Conservation (phyloP, 2,113 vertebrate species). For the Lampris incognitus region DNA sequence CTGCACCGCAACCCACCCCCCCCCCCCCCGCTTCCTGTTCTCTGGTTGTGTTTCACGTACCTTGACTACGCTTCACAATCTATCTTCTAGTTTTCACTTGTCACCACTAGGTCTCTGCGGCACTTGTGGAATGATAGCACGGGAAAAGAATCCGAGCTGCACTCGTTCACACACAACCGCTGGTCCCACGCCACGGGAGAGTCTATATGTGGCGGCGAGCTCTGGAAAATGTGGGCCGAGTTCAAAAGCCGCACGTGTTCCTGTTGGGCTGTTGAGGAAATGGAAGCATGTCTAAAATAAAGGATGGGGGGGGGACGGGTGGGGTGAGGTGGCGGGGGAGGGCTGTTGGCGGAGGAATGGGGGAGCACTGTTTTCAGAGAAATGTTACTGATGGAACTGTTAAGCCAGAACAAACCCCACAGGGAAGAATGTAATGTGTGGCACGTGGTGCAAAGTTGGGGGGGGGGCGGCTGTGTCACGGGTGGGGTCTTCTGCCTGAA, state of each 20-base stretch:
- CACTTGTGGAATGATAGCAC: conserved; percentile 72
- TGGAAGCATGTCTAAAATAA: conserved; percentile 62
- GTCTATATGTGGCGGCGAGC: conserved; percentile 60
- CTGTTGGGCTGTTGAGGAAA: conserved; percentile 58
- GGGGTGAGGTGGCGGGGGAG: conserved; percentile 12
- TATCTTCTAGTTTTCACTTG: conserved; percentile 45
- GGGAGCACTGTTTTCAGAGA: conserved; percentile 33
- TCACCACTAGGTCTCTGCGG: conserved; percentile 55
- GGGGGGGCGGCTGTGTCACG: conserved; percentile 25
- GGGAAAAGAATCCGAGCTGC: conserved; percentile 56
- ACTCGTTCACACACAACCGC: conserved; percentile 38
- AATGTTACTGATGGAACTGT: conserved; percentile 59
- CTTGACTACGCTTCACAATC: conserved; percentile 51
- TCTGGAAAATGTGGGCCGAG: conserved; percentile 60
- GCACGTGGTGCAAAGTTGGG: conserved; percentile 43
- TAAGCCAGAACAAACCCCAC: neutral
- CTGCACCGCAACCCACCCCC: neutral
- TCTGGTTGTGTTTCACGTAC: neutral
- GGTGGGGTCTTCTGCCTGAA: conserved; percentile 41
- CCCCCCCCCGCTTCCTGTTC: neutral
- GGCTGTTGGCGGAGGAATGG: conserved; percentile 4
- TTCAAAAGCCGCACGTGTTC: conserved; percentile 65
- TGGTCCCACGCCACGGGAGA: conserved; percentile 27
- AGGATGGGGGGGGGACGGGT: conserved; percentile 7
- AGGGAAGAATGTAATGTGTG: conserved; percentile 52